Evolutionary conservation across 2,888 invertebrate genomes (phyloP), one percentile per base, ranked within the genome.

Genomic region (Parascotia fuliginaria): DNA sequence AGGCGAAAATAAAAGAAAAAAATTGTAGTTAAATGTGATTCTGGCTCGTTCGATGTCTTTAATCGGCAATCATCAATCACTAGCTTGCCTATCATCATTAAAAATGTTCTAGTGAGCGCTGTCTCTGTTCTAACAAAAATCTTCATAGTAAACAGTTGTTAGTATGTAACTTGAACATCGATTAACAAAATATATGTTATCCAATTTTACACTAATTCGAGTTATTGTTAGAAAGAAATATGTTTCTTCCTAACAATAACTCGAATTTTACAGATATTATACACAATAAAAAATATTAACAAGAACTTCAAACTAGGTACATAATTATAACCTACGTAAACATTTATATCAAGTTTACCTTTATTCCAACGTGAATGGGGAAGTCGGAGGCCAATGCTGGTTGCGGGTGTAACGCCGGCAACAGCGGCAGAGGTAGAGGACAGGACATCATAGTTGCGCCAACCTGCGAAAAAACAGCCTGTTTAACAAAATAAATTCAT

Each of bases 371-470:
- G 81, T 94, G 94, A 52, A 94, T 93, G 62, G 93, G 93, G 79
- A 91, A 94, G 88, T 93, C 94, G 73, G 94, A 93, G 65, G 92
- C 93, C 79, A 91, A 85, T 61, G 92, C 93, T 76, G 92, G 93
- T 84, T 89, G 93, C 46, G 89, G 93, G 70, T 94, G 93, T 62
- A 94, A 86, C 66, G 94, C 93, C 89, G 92, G 92, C 85, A 94
- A 84, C 68, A 94, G 93, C 90, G 94, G 94, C 89, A 94, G 91
- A 70, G 94, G 94, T 60, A 94, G 85, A 73, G 94, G 94, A 85
- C 94, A 94, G 93, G 94, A 94, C 94, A 94, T 94, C 94, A 94
- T 94, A 88, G 80, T 76, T 92, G 89, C 87, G 84, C 90, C 88
- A 85, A 91, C 87, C 92, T 92, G 78, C 1, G 0, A 51, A 65